These are phyloP conservation scores for Caenorhabditis inopinata DNA, from an alignment of 1,140 invertebrate species.

Conservation along the genomic window DNA sequence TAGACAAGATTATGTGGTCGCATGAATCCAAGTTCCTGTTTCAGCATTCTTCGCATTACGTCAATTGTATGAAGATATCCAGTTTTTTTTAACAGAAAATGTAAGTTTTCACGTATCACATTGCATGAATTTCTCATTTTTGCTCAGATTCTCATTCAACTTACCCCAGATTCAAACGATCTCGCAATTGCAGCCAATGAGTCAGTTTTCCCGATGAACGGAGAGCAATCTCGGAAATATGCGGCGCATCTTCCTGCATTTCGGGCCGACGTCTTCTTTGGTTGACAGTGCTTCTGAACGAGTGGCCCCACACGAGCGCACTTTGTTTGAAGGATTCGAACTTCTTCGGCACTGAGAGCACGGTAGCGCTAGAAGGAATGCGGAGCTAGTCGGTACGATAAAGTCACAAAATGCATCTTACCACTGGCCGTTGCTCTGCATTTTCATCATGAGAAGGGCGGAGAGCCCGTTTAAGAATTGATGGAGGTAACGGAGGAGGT, in stretches of 20 bases:
- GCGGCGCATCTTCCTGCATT: conserved; percentile 51
- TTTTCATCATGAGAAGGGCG: not conserved
- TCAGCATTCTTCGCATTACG: too few relatives aligned
- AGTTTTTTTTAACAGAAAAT: not conserved
- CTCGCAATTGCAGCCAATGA: conserved; percentile 47
- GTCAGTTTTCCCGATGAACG: conserved; percentile 49
- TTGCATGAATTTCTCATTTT: too few relatives aligned
- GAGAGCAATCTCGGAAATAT: conserved; percentile 55
- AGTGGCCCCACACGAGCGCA: conserved; percentile 30
- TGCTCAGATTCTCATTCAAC: not conserved
- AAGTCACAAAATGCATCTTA: too few relatives aligned
- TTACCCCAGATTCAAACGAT: conserved; percentile 50
- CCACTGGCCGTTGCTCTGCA: not conserved
- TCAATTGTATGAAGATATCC: too few relatives aligned
- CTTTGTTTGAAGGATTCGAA: conserved; percentile 28
- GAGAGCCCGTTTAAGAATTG: not conserved
- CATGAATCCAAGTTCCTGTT: too few relatives aligned
- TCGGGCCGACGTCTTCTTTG: conserved; percentile 43
- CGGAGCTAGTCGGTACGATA: too few relatives aligned
- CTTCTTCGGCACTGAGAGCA: conserved; percentile 8
- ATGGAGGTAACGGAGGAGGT: not conserved
- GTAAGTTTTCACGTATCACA: too few relatives aligned
- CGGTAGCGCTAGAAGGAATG: not conserved
- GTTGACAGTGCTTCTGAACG: conserved; percentile 46
- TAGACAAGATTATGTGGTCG: too few relatives aligned